Percentiles rank a stretch among this genome's conserved stretches.
Evolutionary conservation across 2,888 invertebrate species (phyloP).

Genomic region (Diabrotica balteata): DNA sequence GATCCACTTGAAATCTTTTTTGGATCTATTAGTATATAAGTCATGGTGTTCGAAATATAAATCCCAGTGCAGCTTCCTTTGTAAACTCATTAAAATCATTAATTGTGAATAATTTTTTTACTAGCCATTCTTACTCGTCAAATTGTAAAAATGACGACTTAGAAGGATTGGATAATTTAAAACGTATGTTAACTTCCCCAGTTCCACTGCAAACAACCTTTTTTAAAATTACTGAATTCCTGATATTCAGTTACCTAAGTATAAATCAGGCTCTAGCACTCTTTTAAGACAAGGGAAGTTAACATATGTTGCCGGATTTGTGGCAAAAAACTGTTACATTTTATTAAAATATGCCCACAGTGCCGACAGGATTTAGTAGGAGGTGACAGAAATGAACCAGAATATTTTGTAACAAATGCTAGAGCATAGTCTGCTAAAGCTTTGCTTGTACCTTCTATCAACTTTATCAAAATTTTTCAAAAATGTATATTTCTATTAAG

Average conservation of each 20-base stretch:
- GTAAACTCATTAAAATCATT: background rate
- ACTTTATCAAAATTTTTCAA: background rate
- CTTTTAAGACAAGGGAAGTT: constrained; percentile 2
- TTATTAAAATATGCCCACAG: background rate
- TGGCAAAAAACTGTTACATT: background rate
- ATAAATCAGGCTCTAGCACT: constrained; percentile 1
- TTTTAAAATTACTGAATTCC: background rate
- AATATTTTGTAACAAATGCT: background rate
- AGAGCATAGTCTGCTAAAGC: background rate
- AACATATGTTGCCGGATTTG: constrained; percentile 2
- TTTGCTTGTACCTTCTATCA: background rate
- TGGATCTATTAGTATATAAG: background rate
- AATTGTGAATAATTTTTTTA: background rate
- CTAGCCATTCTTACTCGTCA: background rate
- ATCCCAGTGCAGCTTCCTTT: background rate
- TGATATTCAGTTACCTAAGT: background rate
- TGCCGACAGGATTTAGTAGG: constrained; percentile 1
- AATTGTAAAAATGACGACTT: constrained; percentile 5
- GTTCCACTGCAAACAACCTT: background rate
- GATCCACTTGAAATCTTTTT: background rate
- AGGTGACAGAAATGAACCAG: background rate
- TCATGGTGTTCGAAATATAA: background rate
- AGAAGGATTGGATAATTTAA: background rate
- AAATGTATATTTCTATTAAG: background rate
- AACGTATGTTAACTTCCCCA: constrained; percentile 3